phyloP scores from a whole-genome alignment of 1,140 invertebrate genomes.

The Pseudomyrmex concolor region DNA sequence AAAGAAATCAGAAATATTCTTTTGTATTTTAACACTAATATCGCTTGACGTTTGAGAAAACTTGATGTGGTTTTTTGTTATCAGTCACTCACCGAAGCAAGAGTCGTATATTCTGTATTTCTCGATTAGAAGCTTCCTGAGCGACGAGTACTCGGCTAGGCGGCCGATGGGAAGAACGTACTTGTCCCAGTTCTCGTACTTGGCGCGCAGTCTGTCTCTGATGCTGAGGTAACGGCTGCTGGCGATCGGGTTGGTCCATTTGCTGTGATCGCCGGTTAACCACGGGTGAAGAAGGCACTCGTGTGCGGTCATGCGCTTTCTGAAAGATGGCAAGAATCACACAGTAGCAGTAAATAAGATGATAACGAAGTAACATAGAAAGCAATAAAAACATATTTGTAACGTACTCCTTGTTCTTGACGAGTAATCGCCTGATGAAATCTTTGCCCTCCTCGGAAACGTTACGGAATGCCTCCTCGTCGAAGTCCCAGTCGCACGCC shows the following conservation, averaged over 20 bases:
- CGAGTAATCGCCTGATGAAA: slow-evolving; percentile 96
- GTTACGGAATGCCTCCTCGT: slow-evolving; percentile 95
- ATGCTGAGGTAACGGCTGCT: slow-evolving; percentile 93
- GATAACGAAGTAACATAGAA: neutral
- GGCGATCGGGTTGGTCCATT: slow-evolving; percentile 91
- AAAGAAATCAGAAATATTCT: too few species aligned
- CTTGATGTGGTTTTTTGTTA: neutral
- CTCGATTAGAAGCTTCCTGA: slow-evolving; percentile 98
- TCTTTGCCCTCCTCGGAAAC: slow-evolving; percentile 99
- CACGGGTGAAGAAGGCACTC: slow-evolving; percentile 98
- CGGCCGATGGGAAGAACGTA: slow-evolving; percentile 97
- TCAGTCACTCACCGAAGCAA: slow-evolving; percentile 91
- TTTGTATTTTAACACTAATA: too few species aligned
- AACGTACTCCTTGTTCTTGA: slow-evolving; percentile 97
- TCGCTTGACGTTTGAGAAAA: too few species aligned
- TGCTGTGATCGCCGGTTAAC: slow-evolving; percentile 93
- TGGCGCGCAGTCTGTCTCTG: slow-evolving; percentile 93
- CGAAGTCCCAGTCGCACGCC: slow-evolving; percentile 99
- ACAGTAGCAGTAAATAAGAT: neutral
- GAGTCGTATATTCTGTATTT: slow-evolving; percentile 98
- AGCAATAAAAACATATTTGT: neutral
- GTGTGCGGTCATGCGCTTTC: slow-evolving; percentile 98
- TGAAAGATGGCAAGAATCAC: slow-evolving; percentile 78
- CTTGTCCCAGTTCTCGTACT: slow-evolving; percentile 96
- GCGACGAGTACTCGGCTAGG: slow-evolving; percentile 97